phyloP scores from a whole-genome alignment of 2,797 vertebrate species.

The Schizopygopsis pylzovi region DNA sequence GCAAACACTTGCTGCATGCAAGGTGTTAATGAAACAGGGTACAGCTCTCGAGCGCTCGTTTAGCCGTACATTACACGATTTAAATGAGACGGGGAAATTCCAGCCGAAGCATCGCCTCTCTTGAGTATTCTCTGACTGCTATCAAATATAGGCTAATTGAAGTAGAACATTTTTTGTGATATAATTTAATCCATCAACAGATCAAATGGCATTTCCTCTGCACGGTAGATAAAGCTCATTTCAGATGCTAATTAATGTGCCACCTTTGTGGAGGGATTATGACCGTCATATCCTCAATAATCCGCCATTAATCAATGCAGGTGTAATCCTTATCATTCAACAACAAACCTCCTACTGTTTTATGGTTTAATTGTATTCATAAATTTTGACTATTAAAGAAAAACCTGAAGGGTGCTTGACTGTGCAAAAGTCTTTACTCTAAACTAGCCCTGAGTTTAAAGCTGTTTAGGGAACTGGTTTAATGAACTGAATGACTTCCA shows the following conservation, averaged over 20 bases:
- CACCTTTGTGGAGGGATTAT: slow-evolving; percentile 35
- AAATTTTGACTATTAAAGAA: neutral
- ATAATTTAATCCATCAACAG: slow-evolving; percentile 17
- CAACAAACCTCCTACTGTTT: neutral
- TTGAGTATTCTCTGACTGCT: slow-evolving; percentile 21
- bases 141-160: slow-evolving; percentile 13
- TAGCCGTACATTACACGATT: slow-evolving; percentile 6
- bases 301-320: slow-evolving; percentile 33
- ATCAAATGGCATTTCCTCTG: slow-evolving; percentile 25
- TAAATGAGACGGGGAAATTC: slow-evolving; percentile 33
- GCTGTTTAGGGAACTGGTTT: neutral
- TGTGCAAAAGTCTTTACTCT: neutral
- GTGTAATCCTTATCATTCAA: slow-evolving; percentile 18
- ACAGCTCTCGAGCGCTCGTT: slow-evolving; percentile 21
- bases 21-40: slow-evolving; percentile 36
- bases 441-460: neutral
- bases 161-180: slow-evolving; percentile 7
- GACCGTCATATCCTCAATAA: slow-evolving; percentile 27
- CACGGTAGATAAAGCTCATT: neutral
- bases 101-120: slow-evolving; percentile 7
- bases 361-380: neutral
- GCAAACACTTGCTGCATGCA: slow-evolving; percentile 7
- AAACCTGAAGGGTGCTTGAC: neutral
- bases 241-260: slow-evolving; percentile 41
- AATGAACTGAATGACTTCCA: slow-evolving; percentile 9